Conservation (phyloP, 2,888 invertebrate genomes). For the Cryptosula pallasiana region DNA sequence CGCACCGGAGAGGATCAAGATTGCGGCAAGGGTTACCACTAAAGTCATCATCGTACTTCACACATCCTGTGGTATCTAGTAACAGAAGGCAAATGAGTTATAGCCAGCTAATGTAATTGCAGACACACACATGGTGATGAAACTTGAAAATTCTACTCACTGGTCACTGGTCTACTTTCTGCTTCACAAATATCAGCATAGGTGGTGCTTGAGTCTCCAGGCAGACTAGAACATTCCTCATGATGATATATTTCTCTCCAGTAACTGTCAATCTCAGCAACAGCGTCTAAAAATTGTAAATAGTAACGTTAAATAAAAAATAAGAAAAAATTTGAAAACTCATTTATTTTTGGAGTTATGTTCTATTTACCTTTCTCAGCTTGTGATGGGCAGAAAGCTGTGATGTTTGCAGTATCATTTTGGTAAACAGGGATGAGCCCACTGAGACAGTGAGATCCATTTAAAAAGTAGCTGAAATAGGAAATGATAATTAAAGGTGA, state of each 20-base stretch:
- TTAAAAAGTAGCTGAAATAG: constrained; percentile 14
- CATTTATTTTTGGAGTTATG: no score
- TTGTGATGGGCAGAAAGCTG: neutral
- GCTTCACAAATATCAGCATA: neutral
- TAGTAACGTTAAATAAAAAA: no score
- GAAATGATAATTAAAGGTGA: no score
- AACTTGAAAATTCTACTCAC: no score
- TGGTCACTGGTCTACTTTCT: no score
- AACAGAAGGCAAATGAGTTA: no score
- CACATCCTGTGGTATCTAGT: neutral
- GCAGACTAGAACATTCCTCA: neutral
- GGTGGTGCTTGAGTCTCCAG: neutral
- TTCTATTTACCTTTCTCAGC: neutral
- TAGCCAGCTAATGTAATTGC: no score
- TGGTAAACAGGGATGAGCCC: neutral
- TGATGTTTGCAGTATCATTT: neutral
- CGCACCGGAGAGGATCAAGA: neutral
- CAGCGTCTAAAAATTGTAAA: neutral
- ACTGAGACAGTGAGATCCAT: constrained; percentile 1
- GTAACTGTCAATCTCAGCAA: neutral
- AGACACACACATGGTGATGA: no score
- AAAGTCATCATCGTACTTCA: neutral
- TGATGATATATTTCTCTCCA: constrained; percentile 14
- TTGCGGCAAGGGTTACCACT: constrained; percentile 6
- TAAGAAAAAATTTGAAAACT: no score